These are phyloP conservation scores for Lepidocolaptes lacrymiger DNA, from an alignment of 2,797 vertebrate species.

Conservation along the genomic window DNA sequence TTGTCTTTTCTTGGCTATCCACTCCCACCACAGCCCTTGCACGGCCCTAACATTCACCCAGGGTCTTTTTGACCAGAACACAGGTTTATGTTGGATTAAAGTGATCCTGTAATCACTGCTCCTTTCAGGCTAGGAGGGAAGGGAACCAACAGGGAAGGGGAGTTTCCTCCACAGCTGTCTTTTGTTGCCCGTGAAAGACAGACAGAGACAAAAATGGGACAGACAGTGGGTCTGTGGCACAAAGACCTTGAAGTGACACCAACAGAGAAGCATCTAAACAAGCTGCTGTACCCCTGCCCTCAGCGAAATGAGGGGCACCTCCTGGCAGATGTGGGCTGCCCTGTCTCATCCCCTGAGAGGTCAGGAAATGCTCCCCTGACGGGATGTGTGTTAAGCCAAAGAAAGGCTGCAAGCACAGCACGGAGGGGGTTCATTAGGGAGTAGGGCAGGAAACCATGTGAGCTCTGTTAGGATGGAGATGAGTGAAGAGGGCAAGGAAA, in stretches of 20 bases:
- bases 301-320: neutral
- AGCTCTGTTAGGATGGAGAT: neutral
- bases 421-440: neutral
- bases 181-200: neutral
- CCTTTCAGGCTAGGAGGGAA: neutral
- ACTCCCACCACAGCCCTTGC: neutral
- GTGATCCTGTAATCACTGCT: accelerated
- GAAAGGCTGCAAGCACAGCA: neutral
- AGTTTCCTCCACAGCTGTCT: neutral
- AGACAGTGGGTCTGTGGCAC: neutral
- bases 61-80: neutral
- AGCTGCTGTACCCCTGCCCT: neutral
- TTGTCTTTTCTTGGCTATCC: neutral
- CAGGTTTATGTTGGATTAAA: neutral
- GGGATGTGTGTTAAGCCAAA: neutral
- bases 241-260: neutral
- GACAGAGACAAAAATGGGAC: neutral
- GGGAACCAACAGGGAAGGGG: neutral
- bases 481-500: neutral
- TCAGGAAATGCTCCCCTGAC: neutral
- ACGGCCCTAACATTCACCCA: neutral
- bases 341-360: neutral
- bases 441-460: neutral
- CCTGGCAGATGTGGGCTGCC: neutral
- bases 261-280: neutral